A percentile compares a stretch with the other conserved stretches of the same genome.
Conservation (phyloP, 2,113 vertebrate genomes). For the Halcyon senegalensis region DNA sequence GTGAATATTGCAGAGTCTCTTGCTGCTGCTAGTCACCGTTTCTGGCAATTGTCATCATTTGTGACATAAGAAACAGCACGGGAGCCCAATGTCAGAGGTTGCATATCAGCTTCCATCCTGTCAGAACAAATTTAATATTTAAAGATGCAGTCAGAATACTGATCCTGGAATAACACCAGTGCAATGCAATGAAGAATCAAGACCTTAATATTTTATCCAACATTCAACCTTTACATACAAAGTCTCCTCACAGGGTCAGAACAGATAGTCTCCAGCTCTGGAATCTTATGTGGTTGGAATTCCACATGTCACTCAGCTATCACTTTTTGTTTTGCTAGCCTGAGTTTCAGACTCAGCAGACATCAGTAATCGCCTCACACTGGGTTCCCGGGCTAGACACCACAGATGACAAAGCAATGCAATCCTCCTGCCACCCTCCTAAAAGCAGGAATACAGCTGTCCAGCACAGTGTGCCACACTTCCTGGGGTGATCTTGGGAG, state of each 20-base stretch:
- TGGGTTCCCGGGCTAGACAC: neutral
- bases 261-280: neutral
- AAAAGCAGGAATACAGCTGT: neutral
- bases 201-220: neutral
- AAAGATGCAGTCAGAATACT: neutral
- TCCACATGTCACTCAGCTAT: neutral
- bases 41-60: conserved; percentile 17
- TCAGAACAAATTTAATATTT: conserved; percentile 35
- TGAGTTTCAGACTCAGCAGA: neutral
- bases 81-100: conserved; percentile 26
- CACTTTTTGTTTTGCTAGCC: neutral
- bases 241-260: neutral
- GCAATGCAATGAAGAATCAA: neutral
- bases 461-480: neutral
- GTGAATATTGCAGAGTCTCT: conserved; percentile 1
- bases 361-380: neutral
- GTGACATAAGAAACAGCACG: conserved; percentile 16
- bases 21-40: conserved; percentile 19
- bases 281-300: neutral
- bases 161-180: neutral
- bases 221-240: neutral
- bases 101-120: neutral
- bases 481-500: neutral
- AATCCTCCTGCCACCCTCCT: neutral
- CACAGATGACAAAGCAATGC: neutral